Base-by-base conservation (phyloP, 2,888 invertebrate species). In the Dioctria linearis region DNA sequence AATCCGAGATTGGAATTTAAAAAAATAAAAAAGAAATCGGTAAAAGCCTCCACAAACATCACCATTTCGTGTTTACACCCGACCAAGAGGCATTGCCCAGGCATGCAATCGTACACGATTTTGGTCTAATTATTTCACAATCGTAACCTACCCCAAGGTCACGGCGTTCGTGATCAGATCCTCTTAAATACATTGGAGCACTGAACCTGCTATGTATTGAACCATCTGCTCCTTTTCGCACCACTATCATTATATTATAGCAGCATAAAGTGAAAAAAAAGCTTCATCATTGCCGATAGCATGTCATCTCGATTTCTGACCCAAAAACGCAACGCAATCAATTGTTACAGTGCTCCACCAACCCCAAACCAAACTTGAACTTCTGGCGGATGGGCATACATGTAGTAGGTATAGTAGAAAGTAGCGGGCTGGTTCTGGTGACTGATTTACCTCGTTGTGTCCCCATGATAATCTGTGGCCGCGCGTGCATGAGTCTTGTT, bases 401-500 rank as follows among this genome's bases (percentile, higher is more conserved):
- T 25, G 2, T 25, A 25, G 25, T 25, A 2, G 25, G 25, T 25
- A 25, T 25, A 25, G 25, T 25, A 25, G 25, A 25, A 25, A 25
- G 25, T 25, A 25, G 13, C 25, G 37, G 51, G 39, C 37, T 3
- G 43, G 59, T 49, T 76, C 63, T 63, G 63, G 46, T 76, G 63
- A 61, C 76, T 76, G 76, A 76, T 76, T 76, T 76, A 76, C 76
- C 76, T 76, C 63, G 11, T 46, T 76, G 61, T 63, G 63, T 76
- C 76, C 61, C 76, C 76, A 63, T 43, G 63, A 76, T 63, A 76
- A 76, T 76, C 76, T 76, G 57, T 39, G 49, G 51, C 51, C 69
- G 69, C 54, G 78, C 80, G 81, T 83, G 80, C 83, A 83, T 82
- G 82, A 82, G 79, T 69, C 81, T 78, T 69, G 78, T 79, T 82